Evolutionary conservation across 2,888 invertebrate species (phyloP), one percentile per base, ranked within the genome.

Genomic region (Balanococcus diminutus): DNA sequence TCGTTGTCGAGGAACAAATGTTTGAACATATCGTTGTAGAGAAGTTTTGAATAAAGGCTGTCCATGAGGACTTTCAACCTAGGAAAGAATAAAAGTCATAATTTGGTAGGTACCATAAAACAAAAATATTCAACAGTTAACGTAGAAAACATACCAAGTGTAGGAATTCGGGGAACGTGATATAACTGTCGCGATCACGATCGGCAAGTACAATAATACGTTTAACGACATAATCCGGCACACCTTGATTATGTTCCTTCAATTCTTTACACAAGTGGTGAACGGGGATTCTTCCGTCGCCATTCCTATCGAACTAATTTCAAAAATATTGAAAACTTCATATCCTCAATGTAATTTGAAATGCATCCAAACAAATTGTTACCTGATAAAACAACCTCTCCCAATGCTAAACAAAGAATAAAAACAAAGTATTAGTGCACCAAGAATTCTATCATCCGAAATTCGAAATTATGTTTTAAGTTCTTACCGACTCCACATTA

Each of bases 201-300:
- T 96, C 96, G 0, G 93, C 93, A 83, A 93, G 91, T 5, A 90
- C 90, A 91, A 95, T 92, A 88, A 96, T 94, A 89, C 93, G 92
- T 84, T 92, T 91, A 4, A 94, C 93, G 42, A 94, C 92, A 87
- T 93, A 91, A 56, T 92, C 91, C 0, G 95, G 95, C 67, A 95
- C 92, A 87, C 95, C 94, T 87, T 93, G 92, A 82, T 92, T 92
- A 89, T 93, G 93, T 25, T 81, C 87, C 11, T 87, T 79, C 51
- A 88, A 86, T 81, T 92, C 92, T 79, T 92, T 92, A 89, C 92
- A 92, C 3, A 95, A 90, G 89, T 95, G 95, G 28, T 91, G 90
- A 89, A 93, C 91, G 2, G 93, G 93, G 88, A 95, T 93, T 87
- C 90, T 91, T 0, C 95, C 95, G 90, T 95, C 94, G 87, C 92